Evolutionary conservation across 2,888 invertebrate genomes (phyloP).

Genomic region (Agonopterix alstromeriana): DNA sequence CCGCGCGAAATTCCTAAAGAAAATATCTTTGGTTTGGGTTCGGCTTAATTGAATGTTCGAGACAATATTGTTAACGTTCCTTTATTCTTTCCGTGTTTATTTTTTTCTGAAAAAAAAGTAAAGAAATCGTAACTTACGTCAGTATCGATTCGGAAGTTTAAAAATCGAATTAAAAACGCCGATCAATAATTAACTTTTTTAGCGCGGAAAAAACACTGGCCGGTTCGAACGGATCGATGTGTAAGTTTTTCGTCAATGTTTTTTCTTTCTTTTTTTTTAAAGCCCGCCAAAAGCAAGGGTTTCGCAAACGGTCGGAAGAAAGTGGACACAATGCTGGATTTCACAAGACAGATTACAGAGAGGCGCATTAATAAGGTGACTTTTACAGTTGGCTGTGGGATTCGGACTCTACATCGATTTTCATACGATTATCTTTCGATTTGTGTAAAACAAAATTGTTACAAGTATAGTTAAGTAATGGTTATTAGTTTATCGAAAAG

Average conservation of each 20-base stretch:
- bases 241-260: slow-evolving; percentile 22
- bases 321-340: slow-evolving; percentile 66
- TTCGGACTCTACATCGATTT: slow-evolving; percentile 17
- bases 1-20: slow-evolving; percentile 63
- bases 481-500: too few species aligned
- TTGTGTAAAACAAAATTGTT: slow-evolving; percentile 12
- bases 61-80: slow-evolving; percentile 66
- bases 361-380: slow-evolving; percentile 55
- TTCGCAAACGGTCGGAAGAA: slow-evolving; percentile 47
- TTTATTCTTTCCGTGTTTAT: slow-evolving; percentile 10
- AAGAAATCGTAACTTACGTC: slow-evolving; percentile 7
- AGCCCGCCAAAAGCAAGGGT: slow-evolving; percentile 21
- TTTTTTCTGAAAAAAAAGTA: slow-evolving; percentile 1
- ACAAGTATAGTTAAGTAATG: too few species aligned
- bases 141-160: slow-evolving; percentile 2
- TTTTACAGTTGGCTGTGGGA: slow-evolving; percentile 28
- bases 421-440: background rate
- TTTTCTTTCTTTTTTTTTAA: slow-evolving; percentile 12
- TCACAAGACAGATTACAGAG: slow-evolving; percentile 71
- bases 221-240: slow-evolving; percentile 9
- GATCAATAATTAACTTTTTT: slow-evolving; percentile 18
- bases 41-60: slow-evolving; percentile 61
- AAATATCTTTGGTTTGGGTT: slow-evolving; percentile 45
- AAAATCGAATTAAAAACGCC: slow-evolving; percentile 11
- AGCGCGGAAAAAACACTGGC: slow-evolving; percentile 11